These are phyloP conservation scores for Sus cebifrons DNA, from an alignment of 2,797 vertebrate genomes.

Conservation along the genomic window DNA sequence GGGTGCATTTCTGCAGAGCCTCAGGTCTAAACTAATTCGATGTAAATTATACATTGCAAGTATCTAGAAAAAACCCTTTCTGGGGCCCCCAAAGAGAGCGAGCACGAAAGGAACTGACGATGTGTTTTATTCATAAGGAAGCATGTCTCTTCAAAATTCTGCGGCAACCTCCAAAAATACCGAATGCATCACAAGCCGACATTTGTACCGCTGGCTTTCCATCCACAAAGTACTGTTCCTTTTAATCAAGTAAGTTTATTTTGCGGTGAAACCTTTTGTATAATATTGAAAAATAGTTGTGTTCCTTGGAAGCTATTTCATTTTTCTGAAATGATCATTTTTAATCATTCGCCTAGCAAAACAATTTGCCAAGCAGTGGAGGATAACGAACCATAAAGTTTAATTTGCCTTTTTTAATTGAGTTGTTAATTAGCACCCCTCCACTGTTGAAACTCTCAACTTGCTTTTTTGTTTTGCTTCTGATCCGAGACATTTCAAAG, in stretches of 20 bases:
- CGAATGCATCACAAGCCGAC: slow-evolving; percentile 19
- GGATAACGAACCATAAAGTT: slow-evolving; percentile 92
- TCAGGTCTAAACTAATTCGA: slow-evolving; percentile 72
- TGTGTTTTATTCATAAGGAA: slow-evolving; percentile 85
- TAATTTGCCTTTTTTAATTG: slow-evolving; percentile 93
- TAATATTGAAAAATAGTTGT: slow-evolving; percentile 82
- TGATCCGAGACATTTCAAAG: slow-evolving; percentile 87
- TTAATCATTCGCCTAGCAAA: slow-evolving; percentile 90
- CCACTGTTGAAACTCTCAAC: slow-evolving; percentile 88
- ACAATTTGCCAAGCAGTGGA: slow-evolving; percentile 91
- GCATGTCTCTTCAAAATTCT: slow-evolving; percentile 77
- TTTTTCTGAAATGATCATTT: slow-evolving; percentile 88
- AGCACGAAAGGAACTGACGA: slow-evolving; percentile 69
- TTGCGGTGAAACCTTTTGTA: slow-evolving; percentile 70
- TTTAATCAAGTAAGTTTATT: slow-evolving; percentile 79
- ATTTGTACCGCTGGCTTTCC: slow-evolving; percentile 53
- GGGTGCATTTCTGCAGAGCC: slow-evolving; percentile 48
- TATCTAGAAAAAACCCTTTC: slow-evolving; percentile 64
- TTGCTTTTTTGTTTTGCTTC: slow-evolving; percentile 88
- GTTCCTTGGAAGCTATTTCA: slow-evolving; percentile 83
- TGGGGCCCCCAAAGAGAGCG: slow-evolving; percentile 53
- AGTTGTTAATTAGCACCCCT: slow-evolving; percentile 93
- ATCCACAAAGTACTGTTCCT: slow-evolving; percentile 53
- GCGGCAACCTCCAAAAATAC: slow-evolving; percentile 57
- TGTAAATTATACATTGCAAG: slow-evolving; percentile 79